Percentiles rank a stretch among this genome's conserved stretches.
These are phyloP conservation scores for Pluvianellus socialis DNA, from an alignment of 2,113 vertebrate species.

Conservation along the genomic window DNA sequence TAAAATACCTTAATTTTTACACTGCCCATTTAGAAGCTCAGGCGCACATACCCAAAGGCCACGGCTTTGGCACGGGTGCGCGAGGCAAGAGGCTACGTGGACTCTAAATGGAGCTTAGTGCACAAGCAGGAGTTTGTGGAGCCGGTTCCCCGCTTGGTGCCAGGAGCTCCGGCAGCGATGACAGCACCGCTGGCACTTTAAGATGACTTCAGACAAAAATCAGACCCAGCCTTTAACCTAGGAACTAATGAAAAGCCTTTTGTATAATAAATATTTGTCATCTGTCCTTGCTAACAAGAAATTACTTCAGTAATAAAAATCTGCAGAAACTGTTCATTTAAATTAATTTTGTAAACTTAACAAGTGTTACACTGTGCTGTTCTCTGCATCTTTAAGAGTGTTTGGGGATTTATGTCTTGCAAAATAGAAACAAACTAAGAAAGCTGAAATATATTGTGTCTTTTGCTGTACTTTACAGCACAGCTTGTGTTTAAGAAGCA, in stretches of 20 bases:
- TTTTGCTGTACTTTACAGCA: constrained; percentile 61
- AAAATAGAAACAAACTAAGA: constrained; percentile 65
- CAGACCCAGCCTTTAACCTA: not conserved
- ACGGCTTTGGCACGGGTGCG: constrained; percentile 4
- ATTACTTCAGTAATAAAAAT: constrained; percentile 16
- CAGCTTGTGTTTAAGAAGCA: constrained; percentile 53
- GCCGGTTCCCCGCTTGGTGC: not conserved
- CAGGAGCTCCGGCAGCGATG: not conserved
- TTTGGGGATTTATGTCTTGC: constrained; percentile 49
- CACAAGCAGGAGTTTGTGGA: not conserved
- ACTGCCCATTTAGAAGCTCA: constrained; percentile 9
- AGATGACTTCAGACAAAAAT: not conserved
- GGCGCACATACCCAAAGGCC: constrained; percentile 22
- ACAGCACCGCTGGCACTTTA: not conserved
- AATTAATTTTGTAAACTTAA: constrained; percentile 47
- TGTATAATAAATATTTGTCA: not conserved
- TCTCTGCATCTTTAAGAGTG: constrained; percentile 54
- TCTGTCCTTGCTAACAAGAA: not conserved
- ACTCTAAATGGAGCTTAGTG: not conserved
- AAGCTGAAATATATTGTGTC: constrained; percentile 64
- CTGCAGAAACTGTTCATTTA: constrained; percentile 12
- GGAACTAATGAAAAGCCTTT: constrained; percentile 1
- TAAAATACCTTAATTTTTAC: constrained; percentile 42
- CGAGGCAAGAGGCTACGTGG: not conserved
- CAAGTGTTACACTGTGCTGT: not conserved